Base-by-base conservation (phyloP, 2,113 vertebrate species). In the Prinia subflava region DNA sequence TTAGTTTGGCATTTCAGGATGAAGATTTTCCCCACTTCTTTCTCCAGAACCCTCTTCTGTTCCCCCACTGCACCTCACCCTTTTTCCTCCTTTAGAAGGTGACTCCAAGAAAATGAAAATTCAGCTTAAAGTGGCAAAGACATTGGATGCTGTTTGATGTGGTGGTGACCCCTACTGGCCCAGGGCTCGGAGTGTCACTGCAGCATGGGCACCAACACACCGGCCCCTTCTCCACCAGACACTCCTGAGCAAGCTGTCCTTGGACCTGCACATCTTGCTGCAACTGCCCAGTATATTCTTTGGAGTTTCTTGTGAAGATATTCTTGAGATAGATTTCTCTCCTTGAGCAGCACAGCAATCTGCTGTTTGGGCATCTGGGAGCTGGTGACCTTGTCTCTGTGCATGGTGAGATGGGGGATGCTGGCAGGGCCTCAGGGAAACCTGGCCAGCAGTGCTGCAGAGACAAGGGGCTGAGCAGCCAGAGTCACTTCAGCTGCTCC, bases 371-470 rank as follows among this genome's bases (percentile, higher is more conserved):
- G 9, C 14, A 27, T 10, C 23, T 82, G 35, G n/a, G 68, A 87
- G 37, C 50, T 73, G 39, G n/a, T 5, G 15, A 14, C 62, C 1
- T 2, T 49, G 21, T 47, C 13, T 39, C 7, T 77, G 28, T 52
- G 41, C 37, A 7, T 1, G 4, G 20, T 13, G 37, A 47, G 56
- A 35, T 12, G 39, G 31, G 39, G 47, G 13, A 17, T 15, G 8
- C 76, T 83, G 68, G 41, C 88, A 73, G 16, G 7, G 5, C 46
- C 33, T 63, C 1, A 2, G 27, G 30, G 9, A 82, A 68, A 53
- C 31, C 12, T 0, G 2, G 15, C 16, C 13, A n/a, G 25, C 1
- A 2, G 42, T 1, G 1, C 44, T 42, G 19, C 2, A 2, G 67
- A 33, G 70, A n/a, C 6, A 10, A 62, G 55, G 41, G 31, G 3